Evolutionary conservation across 2,113 vertebrate genomes (phyloP).

Genomic region (Oreochromis spilurus): DNA sequence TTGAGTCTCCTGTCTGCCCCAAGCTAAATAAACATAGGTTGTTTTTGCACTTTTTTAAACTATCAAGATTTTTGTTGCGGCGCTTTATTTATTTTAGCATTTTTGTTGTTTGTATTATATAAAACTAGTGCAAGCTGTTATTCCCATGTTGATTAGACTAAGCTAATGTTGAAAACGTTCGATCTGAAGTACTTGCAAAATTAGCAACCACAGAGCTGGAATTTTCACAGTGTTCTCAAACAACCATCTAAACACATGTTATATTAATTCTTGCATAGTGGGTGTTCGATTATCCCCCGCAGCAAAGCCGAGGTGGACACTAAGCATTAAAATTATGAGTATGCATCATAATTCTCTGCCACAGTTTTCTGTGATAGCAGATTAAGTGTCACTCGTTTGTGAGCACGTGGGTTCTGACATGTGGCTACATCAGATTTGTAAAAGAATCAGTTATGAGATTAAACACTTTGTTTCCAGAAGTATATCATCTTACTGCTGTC

Average conservation of each 20-base stretch:
- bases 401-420: not conserved
- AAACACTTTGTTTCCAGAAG: not conserved
- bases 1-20: not conserved
- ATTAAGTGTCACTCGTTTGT: constrained; percentile 2
- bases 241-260: not conserved
- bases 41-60: not conserved
- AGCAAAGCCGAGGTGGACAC: not conserved
- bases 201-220: not conserved
- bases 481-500: not conserved
- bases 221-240: not conserved
- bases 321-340: constrained; percentile 4
- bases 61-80: not conserved
- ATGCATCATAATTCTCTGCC: not conserved
- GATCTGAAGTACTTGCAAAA: not conserved
- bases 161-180: not conserved
- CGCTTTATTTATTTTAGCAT: not conserved
- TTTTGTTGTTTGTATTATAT: not conserved
- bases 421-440: not conserved
- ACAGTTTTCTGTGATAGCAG: not conserved
- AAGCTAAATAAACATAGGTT: not conserved
- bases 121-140: not conserved
- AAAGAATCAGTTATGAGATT: not conserved
- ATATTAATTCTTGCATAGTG: constrained; percentile 9
- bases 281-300: constrained; percentile 25
- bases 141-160: not conserved